Percentiles rank a stretch among this genome's conserved stretches.
Conservation (phyloP, 2,888 invertebrate genomes). For the Heliconius erato region DNA sequence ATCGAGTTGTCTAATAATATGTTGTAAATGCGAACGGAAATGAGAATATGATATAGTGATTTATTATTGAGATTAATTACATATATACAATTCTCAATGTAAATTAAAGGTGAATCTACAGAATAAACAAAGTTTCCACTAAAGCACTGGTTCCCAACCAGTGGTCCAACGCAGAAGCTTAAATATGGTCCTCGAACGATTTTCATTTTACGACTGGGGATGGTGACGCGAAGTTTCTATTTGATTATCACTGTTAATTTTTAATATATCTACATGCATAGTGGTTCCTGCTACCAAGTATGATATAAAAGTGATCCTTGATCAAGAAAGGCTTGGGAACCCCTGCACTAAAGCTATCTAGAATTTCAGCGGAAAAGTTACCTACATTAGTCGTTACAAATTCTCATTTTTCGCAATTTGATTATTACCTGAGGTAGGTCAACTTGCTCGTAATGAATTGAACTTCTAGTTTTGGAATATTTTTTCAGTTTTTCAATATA, state of each 20-base stretch:
- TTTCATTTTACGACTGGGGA: no score
- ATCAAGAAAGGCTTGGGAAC: no score
- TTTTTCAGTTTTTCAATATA: constrained; percentile 67
- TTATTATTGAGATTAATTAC: no score
- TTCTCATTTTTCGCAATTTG: not conserved
- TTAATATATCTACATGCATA: no score
- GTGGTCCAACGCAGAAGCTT: no score
- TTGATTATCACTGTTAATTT: no score
- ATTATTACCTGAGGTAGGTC: constrained; percentile 40
- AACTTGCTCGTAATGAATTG: constrained; percentile 13
- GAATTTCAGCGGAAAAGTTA: not conserved
- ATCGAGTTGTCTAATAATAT: not conserved
- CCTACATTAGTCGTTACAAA: not conserved
- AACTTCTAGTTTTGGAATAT: constrained; percentile 52
- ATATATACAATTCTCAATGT: not conserved
- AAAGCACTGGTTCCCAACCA: not conserved
- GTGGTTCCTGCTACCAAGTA: no score
- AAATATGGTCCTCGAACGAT: no score
- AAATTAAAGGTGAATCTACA: not conserved
- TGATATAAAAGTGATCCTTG: no score
- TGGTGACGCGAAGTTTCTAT: no score
- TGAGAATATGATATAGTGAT: no score
- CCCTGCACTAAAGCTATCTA: not conserved
- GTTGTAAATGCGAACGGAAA: no score
- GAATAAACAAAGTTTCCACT: not conserved